phyloP scores from a whole-genome alignment of 2,113 vertebrate genomes.

The Gorsachius goisagi region DNA sequence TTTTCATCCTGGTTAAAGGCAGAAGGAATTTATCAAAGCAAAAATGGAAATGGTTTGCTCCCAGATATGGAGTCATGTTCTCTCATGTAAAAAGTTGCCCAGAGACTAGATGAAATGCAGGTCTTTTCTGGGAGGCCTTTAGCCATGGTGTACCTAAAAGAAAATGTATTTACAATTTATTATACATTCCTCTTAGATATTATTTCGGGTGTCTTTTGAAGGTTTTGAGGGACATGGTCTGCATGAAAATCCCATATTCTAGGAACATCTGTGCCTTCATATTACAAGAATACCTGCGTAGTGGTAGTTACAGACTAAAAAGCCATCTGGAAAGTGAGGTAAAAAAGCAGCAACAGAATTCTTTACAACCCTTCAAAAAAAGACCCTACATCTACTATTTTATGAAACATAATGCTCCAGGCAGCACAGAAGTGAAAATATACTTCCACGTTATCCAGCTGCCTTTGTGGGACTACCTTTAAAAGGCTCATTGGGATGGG shows the following conservation, averaged over 20 bases:
- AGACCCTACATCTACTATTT: neutral
- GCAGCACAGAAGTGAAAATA: neutral
- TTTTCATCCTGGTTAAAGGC: constrained; percentile 1
- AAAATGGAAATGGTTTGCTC: neutral
- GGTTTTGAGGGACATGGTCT: neutral
- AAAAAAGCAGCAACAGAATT: neutral
- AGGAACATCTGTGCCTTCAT: neutral
- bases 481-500: neutral
- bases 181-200: neutral
- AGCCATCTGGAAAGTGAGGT: neutral
- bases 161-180: neutral
- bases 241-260: neutral
- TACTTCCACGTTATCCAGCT: neutral
- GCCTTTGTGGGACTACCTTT: neutral
- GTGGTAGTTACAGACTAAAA: neutral
- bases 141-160: neutral
- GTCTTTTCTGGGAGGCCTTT: neutral
- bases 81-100: neutral
- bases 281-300: neutral
- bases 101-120: neutral
- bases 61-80: neutral
- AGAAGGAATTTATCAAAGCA: constrained; percentile 1
- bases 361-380: neutral
- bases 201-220: neutral
- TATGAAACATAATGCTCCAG: neutral